Base-by-base conservation (phyloP, 2,113 vertebrate genomes). In the Chaetodon auriga region DNA sequence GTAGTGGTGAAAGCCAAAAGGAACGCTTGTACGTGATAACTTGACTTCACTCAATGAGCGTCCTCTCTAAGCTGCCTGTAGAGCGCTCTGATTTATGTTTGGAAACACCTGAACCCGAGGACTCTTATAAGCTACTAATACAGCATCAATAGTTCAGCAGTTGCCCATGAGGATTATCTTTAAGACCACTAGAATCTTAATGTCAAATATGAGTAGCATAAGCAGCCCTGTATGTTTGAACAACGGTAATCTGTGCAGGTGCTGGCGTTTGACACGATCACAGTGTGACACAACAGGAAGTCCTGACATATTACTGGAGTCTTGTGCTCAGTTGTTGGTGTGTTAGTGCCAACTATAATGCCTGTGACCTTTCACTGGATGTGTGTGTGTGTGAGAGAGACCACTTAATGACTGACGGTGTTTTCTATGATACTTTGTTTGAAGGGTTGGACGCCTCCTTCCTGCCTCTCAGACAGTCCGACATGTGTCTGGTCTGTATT, bases 401-500 rank as follows among this genome's bases (percentile, higher is more conserved):
- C 19, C 41, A 30, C 5, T 54, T 19, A 54, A 21, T 53, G 16
- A 61, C 54, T 66, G 0, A 45, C 55, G 21, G 23, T 5, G 10
- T 54, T 68, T 63, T 55, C 6, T 51, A 4, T 72, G 5, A 79
- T 11, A 8, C 30, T 86, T 38, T 79, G 45, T 83, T 72, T 86
- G 2, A 68, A 96, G 95, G 93, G 61, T 70, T 92, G 84, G 91
- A 95, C 41, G 80, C 82, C 16, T 63, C 93, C n/a, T 72, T 95
- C 6, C 64, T 96, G 72, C 92, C 92, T 9, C 84, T 95, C n/a
- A 92, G 77, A 71, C 95, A 95, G 65, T 93, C 95, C 2, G 97
- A 99, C 82, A 96, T 99, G 96, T 99, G 98, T 87, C 94, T 99
- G 43, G 95, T 97, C 61, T 98, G 98, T 75, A 96, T 99, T 15